Percentiles rank a stretch among this genome's conserved stretches.
Evolutionary conservation across 2,888 invertebrate genomes (phyloP).

Genomic region (Drosophila robusta): DNA sequence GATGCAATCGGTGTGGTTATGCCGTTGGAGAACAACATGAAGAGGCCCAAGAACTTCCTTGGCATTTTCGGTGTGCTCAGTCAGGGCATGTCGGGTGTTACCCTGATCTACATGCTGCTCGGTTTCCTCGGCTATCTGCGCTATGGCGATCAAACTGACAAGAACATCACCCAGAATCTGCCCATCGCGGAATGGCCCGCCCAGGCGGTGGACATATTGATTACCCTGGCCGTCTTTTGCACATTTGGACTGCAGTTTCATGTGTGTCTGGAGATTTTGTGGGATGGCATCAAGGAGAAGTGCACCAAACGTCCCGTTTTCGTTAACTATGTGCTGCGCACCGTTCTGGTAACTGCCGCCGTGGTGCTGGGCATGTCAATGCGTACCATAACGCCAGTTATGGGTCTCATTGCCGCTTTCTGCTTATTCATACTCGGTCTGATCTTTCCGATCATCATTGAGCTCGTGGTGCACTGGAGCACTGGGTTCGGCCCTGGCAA

Average conservation of each 20-base stretch:
- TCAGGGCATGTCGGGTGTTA: constrained; percentile 95
- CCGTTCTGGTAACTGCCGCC: constrained; percentile 88
- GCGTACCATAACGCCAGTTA: constrained; percentile 95
- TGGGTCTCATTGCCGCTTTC: constrained; percentile 96
- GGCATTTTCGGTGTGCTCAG: constrained; percentile 95
- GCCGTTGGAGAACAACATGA: constrained; percentile 98
- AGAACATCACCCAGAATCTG: constrained; percentile 94
- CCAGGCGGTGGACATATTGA: constrained; percentile 93
- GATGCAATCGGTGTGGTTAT: constrained; percentile 98
- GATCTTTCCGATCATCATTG: constrained; percentile 93
- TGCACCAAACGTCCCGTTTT: constrained; percentile 89
- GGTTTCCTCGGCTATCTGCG: constrained; percentile 96
- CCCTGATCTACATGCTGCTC: constrained; percentile 93
- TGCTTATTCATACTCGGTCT: constrained; percentile 96
- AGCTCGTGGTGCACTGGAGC: constrained; percentile 94
- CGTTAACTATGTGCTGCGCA: constrained; percentile 91
- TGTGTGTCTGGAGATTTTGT: constrained; percentile 96
- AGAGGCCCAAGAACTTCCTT: constrained; percentile 92
- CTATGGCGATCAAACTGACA: constrained; percentile 89
- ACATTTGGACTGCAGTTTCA: constrained; percentile 98
- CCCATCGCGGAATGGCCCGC: constrained; percentile 89
- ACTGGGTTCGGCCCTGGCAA: constrained; percentile 90
- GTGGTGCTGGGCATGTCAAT: constrained; percentile 93
- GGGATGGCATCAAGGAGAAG: constrained; percentile 92
- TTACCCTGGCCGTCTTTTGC: constrained; percentile 95